Evolutionary conservation across 2,113 vertebrate genomes (phyloP).

Genomic region (Centropristis striata): DNA sequence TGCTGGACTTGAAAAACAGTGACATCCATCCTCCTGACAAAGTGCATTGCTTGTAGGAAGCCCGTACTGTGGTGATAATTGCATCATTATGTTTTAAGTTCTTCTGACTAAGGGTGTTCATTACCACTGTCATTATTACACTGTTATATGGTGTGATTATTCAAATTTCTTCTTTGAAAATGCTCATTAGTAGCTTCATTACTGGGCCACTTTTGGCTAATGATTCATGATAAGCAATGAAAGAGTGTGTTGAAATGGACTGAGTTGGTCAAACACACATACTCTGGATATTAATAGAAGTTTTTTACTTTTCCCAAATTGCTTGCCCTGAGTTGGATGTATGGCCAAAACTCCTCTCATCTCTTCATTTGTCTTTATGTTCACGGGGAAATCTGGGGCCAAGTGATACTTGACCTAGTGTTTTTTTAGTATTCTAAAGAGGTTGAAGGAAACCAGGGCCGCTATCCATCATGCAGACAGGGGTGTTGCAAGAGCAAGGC

Average conservation of each 20-base stretch:
- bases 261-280: conserved; percentile 6
- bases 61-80: conserved; percentile 9
- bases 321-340: not conserved
- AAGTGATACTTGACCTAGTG: conserved; percentile 56
- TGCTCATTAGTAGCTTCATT: conserved; percentile 15
- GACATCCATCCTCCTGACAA: conserved; percentile 28
- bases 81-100: conserved; percentile 21
- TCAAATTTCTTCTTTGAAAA: conserved; percentile 7
- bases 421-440: conserved; percentile 64
- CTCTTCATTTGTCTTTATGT: conserved; percentile 45
- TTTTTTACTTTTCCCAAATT: not conserved
- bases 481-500: conserved; percentile 56
- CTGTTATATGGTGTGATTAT: conserved; percentile 14
- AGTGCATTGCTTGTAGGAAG: conserved; percentile 15
- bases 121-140: conserved; percentile 12
- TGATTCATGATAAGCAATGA: conserved; percentile 7
- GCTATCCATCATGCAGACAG: conserved; percentile 77
- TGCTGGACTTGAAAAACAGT: not conserved
- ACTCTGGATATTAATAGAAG: not conserved
- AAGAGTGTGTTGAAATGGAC: conserved; percentile 4
- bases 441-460: conserved; percentile 56
- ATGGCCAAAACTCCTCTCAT: conserved; percentile 10
- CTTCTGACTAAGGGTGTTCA: conserved; percentile 19
- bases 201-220: not conserved
- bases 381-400: conserved; percentile 26